Evolutionary conservation across 2,113 vertebrate genomes (phyloP), one percentile per base, ranked within the genome.

Genomic region (Excalfactoria chinensis): DNA sequence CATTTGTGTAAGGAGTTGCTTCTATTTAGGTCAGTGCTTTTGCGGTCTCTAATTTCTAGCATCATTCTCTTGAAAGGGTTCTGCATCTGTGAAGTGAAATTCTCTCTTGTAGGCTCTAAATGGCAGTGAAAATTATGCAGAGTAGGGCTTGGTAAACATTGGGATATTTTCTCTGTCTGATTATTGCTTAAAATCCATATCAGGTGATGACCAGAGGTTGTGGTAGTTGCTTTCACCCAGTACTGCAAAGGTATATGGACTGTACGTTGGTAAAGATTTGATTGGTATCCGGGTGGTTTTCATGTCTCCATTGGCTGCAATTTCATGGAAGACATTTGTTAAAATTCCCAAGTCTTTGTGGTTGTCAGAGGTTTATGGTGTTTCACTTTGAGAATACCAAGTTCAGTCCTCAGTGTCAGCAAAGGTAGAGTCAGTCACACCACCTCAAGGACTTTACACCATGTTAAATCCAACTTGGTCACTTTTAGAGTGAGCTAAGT

Each of bases 11-110:
- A 92, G 41, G 78, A 95, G n/a, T 10, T 69, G 64, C 30, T 58
- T 68, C 89, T 84, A 91, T 93, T 86, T 89, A 92, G 48, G 58
- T 86, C 93, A 88, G 37, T 67, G 68, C 53, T 96, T 90, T 68
- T 86, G 53, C 88, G 69, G 62, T 81, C 55, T 80, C 34, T 78
- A 59, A 92, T 94, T 91, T 75, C 78, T 55, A 71, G 37, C 49
- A 86, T 68, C 4, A 2, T 5, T 71, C 51, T 86, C 64, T 84
- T 90, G 67, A 77, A 93, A 92, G 62, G 74, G 19, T 80, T 95
- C 92, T 84, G 48, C 66, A 72, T 84, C 40, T 79, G 67, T 77
- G 51, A 93, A 82, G 41, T 68, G 40, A 93, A 91, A 86, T 86
- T 91, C 53, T 70, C 88, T 82, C 68, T 68, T 37, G 51, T 11